Evolutionary conservation across 2,888 invertebrate genomes (phyloP), one percentile per base, ranked within the genome.

Genomic region (Neocrepidodera transversa): DNA sequence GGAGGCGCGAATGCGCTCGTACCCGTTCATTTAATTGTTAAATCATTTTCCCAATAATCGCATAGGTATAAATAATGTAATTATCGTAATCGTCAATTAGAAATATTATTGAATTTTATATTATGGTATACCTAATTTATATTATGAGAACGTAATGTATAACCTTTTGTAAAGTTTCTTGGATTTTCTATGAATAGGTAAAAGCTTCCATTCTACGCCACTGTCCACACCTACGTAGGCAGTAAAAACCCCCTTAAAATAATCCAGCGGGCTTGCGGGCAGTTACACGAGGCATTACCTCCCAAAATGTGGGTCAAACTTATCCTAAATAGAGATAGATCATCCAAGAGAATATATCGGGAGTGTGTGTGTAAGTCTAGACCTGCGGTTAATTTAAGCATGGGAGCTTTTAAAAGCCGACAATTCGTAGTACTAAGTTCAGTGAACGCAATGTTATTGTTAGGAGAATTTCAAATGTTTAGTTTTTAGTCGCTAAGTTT

Each of bases 361-460:
- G 53, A 53, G 43, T 23, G 58, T 58, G n/a, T n/a, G 63, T 64
- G 62, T 64, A 64, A 64, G 64, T 64, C 64, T 64, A 64, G 62
- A 64, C 60, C 60, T 55, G 55, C 62, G 59, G 52, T 64, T 62
- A 64, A 60, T 60, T 62, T 64, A 62, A 64, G 62, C 62, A 49
- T 56, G n/a, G 26, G 13, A 55, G 47, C 58, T 58, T 58, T 50
- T 50, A 51, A 57, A 43, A 36, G 23, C 49, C 48, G 28, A 42
- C 60, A 45, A 60, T 63, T 53, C 54, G 51, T 51, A 38, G 58
- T 52, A 49, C 16, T 49, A 62, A 66, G 71, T 71, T 71, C 71
- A 68, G 28, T 69, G 71, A 62, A 69, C 71, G 68, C 64, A 64
- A 63, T 69, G 69, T 69, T 69, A 71, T 69, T 69, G 71, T 71